phyloP scores from a whole-genome alignment of 1,140 invertebrate species.

The Prorops nasuta region DNA sequence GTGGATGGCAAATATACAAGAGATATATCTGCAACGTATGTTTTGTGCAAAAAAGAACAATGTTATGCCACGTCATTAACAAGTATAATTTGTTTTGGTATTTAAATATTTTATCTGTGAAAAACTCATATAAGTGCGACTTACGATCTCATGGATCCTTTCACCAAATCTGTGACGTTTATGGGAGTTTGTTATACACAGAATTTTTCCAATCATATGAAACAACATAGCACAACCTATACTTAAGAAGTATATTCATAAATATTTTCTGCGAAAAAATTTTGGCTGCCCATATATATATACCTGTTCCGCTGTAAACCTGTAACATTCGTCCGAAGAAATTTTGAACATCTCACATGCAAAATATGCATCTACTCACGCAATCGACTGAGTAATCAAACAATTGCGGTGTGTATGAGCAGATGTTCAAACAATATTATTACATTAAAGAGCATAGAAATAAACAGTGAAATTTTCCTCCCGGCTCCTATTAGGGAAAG shows the following conservation, averaged over 20 bases:
- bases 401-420: slow-evolving; percentile 61
- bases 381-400: slow-evolving; percentile 64
- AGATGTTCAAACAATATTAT: slow-evolving; percentile 55
- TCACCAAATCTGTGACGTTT: slow-evolving; percentile 38
- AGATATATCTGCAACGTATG: slow-evolving; percentile 48
- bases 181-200: slow-evolving; percentile 33
- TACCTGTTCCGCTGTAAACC: slow-evolving; percentile 60
- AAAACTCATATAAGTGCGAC: slow-evolving; percentile 67
- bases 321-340: slow-evolving; percentile 60
- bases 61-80: slow-evolving; percentile 54
- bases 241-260: slow-evolving; percentile 40
- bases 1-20: slow-evolving; percentile 39
- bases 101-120: slow-evolving; percentile 67
- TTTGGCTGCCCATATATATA: slow-evolving; percentile 52
- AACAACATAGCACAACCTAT: slow-evolving; percentile 34
- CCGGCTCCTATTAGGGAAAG: too few species aligned
- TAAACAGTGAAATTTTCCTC: slow-evolving; percentile 38
- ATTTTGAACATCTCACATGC: slow-evolving; percentile 26
- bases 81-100: slow-evolving; percentile 62
- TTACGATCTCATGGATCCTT: slow-evolving; percentile 41
- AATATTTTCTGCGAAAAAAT: slow-evolving; percentile 34
- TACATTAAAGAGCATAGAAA: slow-evolving; percentile 41
- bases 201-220: slow-evolving; percentile 37
- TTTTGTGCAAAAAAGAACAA: slow-evolving; percentile 59
- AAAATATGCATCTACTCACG: slow-evolving; percentile 51